Conservation (phyloP, 2,797 vertebrate species). For the Myiotriccus ornatus region DNA sequence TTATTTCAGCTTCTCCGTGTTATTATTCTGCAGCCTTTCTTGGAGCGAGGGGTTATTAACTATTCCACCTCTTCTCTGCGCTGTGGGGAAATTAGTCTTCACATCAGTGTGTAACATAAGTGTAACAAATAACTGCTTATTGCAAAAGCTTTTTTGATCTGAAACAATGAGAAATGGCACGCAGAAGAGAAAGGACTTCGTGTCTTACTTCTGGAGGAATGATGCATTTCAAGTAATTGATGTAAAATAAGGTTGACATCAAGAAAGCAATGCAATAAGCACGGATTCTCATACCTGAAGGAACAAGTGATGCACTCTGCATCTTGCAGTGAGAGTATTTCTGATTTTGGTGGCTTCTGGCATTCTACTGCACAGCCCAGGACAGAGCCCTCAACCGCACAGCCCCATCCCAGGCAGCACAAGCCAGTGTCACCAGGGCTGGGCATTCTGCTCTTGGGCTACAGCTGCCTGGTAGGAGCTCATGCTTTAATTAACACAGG, state of each 20-base stretch:
- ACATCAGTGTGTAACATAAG: not conserved
- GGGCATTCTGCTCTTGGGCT: accelerated
- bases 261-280: not conserved
- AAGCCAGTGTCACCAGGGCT: not conserved
- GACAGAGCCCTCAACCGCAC: accelerated
- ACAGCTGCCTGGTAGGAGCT: not conserved
- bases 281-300: not conserved
- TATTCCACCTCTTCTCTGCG: not conserved
- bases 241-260: not conserved
- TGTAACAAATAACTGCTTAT: conserved; percentile 11
- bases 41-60: not conserved
- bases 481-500: not conserved
- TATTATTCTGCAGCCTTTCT: conserved; percentile 17
- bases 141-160: not conserved
- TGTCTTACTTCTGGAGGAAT: not conserved
- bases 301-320: not conserved
- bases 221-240: not conserved
- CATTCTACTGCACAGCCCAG: not conserved
- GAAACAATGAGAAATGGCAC: not conserved
- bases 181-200: not conserved
- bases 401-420: not conserved
- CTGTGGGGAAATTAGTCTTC: not conserved
- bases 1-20: conserved; percentile 25
- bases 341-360: not conserved
- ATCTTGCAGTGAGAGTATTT: not conserved